phyloP scores from a whole-genome alignment of 1,140 invertebrate species.

The Varroa destructor region DNA sequence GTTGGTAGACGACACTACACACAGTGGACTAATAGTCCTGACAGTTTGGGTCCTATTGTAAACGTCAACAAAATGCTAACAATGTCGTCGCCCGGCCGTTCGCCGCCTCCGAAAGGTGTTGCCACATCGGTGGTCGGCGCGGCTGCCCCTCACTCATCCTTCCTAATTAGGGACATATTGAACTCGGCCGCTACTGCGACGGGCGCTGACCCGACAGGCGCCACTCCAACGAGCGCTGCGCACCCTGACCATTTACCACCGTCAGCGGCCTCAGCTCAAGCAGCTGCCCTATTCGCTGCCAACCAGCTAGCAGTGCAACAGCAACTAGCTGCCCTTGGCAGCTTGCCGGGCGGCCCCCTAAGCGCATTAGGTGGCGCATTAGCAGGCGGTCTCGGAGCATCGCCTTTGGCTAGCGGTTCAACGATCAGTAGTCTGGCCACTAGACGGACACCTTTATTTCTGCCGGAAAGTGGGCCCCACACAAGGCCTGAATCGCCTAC shows the following conservation, averaged over 20 bases:
- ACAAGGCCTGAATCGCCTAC: conserved; percentile 13
- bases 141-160: conserved; percentile 7
- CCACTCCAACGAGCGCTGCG: too few relatives aligned
- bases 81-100: conserved; percentile 18
- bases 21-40: too few relatives aligned
- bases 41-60: too few relatives aligned
- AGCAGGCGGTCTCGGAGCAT: too few relatives aligned
- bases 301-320: conserved; percentile 12
- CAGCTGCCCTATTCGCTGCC: conserved; percentile 6
- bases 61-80: conserved; percentile 1
- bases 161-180: conserved; percentile 8
- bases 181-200: not conserved
- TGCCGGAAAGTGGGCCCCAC: not conserved
- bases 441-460: conserved; percentile 5
- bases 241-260: too few relatives aligned
- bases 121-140: not conserved
- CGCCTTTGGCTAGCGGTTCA: not conserved
- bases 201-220: not conserved
- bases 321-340: not conserved
- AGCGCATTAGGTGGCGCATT: too few relatives aligned
- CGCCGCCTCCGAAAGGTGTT: conserved; percentile 17
- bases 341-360: not conserved
- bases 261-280: not conserved
- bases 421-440: not conserved
- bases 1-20: too few relatives aligned